Evolutionary conservation across 2,888 invertebrate genomes (phyloP).

Genomic region (Chrysolina haemoptera): DNA sequence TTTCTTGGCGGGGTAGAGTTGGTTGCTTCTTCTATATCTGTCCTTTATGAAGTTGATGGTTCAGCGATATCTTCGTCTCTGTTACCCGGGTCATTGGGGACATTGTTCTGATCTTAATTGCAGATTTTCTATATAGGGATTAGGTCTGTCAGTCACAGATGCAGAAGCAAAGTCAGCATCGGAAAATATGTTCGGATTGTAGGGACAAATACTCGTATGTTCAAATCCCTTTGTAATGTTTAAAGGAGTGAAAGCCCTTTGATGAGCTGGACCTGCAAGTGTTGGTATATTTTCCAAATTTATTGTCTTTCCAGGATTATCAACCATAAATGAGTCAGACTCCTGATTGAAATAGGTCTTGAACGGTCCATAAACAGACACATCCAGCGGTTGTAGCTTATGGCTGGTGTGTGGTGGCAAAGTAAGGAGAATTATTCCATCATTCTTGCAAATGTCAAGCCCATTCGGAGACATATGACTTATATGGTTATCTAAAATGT

Average conservation of each 20-base stretch:
- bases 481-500: neutral
- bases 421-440: conserved; percentile 7
- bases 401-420: conserved; percentile 23
- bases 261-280: conserved; percentile 13
- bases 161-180: neutral
- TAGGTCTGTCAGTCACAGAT: conserved; percentile 2
- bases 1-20: neutral
- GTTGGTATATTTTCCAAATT: neutral
- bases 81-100: conserved; percentile 2
- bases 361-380: conserved; percentile 15
- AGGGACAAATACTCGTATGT: conserved; percentile 20
- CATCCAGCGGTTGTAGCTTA: conserved; percentile 22
- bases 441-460: neutral
- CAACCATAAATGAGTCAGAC: conserved; percentile 20
- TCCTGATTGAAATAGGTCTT: conserved; percentile 18
- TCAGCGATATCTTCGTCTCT: neutral
- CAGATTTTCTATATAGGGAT: neutral
- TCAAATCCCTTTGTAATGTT: conserved; percentile 20
- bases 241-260: conserved; percentile 9
- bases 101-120: conserved; percentile 7
- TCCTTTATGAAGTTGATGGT: neutral
- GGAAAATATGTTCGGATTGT: conserved; percentile 18
- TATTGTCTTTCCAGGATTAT: conserved; percentile 21
- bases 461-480: neutral
- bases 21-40: conserved; percentile 23